Evolutionary conservation across 2,888 invertebrate genomes (phyloP).

Genomic region (Amiota mariae): DNA sequence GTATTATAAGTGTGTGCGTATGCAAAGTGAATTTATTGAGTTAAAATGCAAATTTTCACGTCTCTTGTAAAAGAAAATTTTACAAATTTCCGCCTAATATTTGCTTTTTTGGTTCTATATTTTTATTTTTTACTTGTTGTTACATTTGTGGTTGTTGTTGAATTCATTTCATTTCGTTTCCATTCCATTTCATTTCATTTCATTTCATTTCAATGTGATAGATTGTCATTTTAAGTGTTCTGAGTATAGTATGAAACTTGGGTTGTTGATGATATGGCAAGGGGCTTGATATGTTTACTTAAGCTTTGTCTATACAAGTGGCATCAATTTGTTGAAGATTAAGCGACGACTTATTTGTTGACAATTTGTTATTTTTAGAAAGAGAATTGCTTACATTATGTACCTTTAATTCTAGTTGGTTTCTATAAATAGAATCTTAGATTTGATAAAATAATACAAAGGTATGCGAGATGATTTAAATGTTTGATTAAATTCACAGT

Average conservation of each 20-base stretch:
- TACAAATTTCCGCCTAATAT: conserved; percentile 63
- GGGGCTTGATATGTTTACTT: conserved; percentile 52
- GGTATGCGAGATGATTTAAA: no score
- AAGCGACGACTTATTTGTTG: conserved; percentile 63
- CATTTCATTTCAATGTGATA: conserved; percentile 53
- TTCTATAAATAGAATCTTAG: no score
- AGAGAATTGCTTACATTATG: background rate
- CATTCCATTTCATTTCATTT: background rate
- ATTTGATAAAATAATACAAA: no score
- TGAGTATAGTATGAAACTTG: conserved; percentile 29
- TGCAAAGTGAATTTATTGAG: conserved; percentile 73
- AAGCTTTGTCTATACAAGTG: conserved; percentile 64
- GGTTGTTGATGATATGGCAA: conserved; percentile 37
- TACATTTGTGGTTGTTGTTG: conserved; percentile 35
- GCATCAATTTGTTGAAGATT: conserved; percentile 65
- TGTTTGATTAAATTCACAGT: no score
- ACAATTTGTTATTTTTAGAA: conserved; percentile 62
- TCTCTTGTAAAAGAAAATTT: conserved; percentile 55
- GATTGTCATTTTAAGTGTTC: conserved; percentile 52
- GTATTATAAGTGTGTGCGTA: conserved; percentile 48
- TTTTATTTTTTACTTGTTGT: background rate
- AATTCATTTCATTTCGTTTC: background rate
- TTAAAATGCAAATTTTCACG: conserved; percentile 69
- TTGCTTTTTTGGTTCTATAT: conserved; percentile 42
- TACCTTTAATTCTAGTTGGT: no score